A percentile compares a stretch with the other conserved stretches of the same genome.
Evolutionary conservation across 1,140 invertebrate genomes (phyloP).

Genomic region (Calliphora vicina): DNA sequence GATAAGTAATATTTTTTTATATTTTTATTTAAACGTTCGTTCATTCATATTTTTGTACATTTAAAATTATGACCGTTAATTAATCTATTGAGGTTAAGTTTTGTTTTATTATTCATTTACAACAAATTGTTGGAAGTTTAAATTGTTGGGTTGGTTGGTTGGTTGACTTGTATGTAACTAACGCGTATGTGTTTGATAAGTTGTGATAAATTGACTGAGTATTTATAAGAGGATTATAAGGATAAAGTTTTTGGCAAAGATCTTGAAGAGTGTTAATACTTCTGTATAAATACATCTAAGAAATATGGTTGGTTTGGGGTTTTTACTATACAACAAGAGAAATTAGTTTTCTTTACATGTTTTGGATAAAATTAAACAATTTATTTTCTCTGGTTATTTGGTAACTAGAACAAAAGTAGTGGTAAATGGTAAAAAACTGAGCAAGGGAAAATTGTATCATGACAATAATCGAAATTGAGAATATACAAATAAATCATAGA

Average conservation of each 20-base stretch:
- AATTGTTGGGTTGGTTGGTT: neutral
- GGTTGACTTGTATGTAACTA: neutral
- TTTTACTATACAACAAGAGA: no score
- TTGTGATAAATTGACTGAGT: neutral
- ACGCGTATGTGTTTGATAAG: neutral
- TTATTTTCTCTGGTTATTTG: no score
- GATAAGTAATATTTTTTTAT: neutral
- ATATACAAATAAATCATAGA: no score
- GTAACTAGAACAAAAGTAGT: no score
- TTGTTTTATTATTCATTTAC: slow-evolving; percentile 11
- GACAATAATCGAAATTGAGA: no score
- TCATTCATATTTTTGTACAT: slow-evolving; percentile 5
- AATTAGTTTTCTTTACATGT: no score
- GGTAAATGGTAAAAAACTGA: no score
- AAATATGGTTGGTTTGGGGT: no score
- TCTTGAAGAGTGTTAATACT: neutral
- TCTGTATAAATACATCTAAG: neutral
- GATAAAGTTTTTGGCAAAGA: neutral
- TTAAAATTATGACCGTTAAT: slow-evolving; percentile 30
- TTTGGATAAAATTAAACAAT: no score
- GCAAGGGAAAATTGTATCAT: no score
- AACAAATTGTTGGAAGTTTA: slow-evolving; percentile 18
- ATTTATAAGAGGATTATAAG: neutral
- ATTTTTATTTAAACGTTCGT: neutral
- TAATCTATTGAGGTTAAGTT: slow-evolving; percentile 33